These are phyloP conservation scores for Clivina fossor DNA, from an alignment of 2,888 invertebrate species.

Conservation along the genomic window DNA sequence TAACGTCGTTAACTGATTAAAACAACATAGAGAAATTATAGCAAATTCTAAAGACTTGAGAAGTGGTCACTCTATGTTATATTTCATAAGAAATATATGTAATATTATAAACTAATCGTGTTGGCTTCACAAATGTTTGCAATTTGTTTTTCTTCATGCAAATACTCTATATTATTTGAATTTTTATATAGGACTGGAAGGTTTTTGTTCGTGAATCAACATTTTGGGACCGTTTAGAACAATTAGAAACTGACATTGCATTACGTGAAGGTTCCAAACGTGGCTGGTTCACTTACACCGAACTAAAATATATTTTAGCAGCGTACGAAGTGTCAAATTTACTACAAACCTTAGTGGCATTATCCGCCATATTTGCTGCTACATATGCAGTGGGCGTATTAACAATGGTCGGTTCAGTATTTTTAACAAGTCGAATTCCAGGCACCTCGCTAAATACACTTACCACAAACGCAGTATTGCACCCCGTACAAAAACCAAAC, in stretches of 20 bases:
- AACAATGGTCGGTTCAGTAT: slow-evolving; percentile 63
- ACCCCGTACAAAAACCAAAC: slow-evolving; percentile 24
- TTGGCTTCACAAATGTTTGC: slow-evolving; percentile 10
- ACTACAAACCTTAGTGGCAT: slow-evolving; percentile 55
- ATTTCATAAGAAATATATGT: no score
- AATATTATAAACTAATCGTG: no score
- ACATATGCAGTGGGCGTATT: slow-evolving; percentile 64
- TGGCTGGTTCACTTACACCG: slow-evolving; percentile 83
- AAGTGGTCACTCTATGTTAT: no score
- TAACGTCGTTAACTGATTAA: no score
- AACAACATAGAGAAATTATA: no score
- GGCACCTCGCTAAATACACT: slow-evolving; percentile 51
- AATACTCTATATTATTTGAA: slow-evolving; percentile 32
- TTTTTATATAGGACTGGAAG: slow-evolving; percentile 76
- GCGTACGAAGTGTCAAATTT: slow-evolving; percentile 55
- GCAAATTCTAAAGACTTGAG: no score
- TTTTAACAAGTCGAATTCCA: slow-evolving; percentile 57
- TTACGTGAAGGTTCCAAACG: slow-evolving; percentile 68
- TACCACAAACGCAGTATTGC: no score
- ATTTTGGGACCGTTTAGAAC: slow-evolving; percentile 71
- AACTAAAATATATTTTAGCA: slow-evolving; percentile 63
- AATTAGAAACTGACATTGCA: slow-evolving; percentile 74
- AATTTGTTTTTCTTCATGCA: background rate
- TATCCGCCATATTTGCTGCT: slow-evolving; percentile 61
- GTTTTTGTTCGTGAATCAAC: slow-evolving; percentile 75